Conservation (phyloP, 1,140 invertebrate genomes). For the Lucilia sericata region DNA sequence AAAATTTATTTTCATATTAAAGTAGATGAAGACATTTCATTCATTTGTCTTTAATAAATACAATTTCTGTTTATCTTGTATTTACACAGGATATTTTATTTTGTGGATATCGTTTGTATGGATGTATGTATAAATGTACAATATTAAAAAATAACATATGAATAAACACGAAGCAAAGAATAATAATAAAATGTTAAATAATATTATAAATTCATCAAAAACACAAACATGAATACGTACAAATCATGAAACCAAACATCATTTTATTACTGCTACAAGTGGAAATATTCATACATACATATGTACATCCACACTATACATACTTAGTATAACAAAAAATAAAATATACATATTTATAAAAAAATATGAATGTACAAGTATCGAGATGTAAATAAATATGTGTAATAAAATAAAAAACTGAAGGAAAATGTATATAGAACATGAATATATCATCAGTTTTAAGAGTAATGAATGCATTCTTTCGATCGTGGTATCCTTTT, state of each 20-base stretch:
- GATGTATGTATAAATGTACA: background rate
- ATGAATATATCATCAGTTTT: too few relatives aligned
- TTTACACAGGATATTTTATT: too few relatives aligned
- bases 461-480: too few relatives aligned
- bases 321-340: too few relatives aligned
- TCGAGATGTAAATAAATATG: background rate
- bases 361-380: background rate
- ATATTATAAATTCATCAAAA: conserved; percentile 1
- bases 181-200: background rate
- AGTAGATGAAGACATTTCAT: too few relatives aligned
- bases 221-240: background rate
- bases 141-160: conserved; percentile 12
- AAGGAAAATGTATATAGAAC: background rate
- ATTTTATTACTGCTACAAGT: conserved; percentile 12
- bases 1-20: too few relatives aligned
- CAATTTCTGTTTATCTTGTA: too few relatives aligned
- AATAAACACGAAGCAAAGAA: background rate
- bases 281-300: background rate
- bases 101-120: too few relatives aligned
- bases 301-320: background rate
- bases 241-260: background rate
- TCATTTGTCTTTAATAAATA: too few relatives aligned
- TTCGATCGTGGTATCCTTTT: too few relatives aligned
- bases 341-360: too few relatives aligned
- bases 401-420: background rate